Percentiles rank a stretch among this genome's conserved stretches.
Evolutionary conservation across 2,797 vertebrate genomes (phyloP).

Genomic region (Pangasius krempfi): DNA sequence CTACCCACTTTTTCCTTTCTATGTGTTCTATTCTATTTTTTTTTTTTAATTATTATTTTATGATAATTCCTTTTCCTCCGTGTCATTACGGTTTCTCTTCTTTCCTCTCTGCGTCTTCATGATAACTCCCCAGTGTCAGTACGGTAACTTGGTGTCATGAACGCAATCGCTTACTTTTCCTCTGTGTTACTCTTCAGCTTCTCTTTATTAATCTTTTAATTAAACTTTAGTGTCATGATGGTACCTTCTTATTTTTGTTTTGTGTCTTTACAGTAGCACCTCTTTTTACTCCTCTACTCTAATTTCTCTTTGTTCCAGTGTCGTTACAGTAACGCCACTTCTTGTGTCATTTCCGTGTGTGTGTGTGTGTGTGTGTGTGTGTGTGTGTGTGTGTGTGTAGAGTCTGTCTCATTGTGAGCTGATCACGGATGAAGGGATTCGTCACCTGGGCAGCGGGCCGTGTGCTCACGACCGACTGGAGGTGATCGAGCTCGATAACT

Average conservation of each 20-base stretch:
- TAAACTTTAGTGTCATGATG: background rate
- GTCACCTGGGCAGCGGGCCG: constrained; percentile 92
- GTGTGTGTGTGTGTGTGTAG: constrained; percentile 64
- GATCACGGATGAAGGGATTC: constrained; percentile 96
- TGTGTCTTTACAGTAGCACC: background rate
- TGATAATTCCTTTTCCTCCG: background rate
- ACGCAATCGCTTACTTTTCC: too few species aligned
- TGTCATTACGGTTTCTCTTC: background rate
- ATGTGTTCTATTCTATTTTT: too few species aligned
- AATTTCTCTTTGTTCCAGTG: background rate
- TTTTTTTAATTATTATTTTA: too few species aligned
- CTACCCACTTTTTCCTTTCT: background rate
- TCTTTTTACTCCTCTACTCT: background rate
- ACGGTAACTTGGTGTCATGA: too few species aligned
- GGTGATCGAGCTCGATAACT: constrained; percentile 98
- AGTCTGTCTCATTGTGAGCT: constrained; percentile 97
- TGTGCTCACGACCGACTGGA: constrained; percentile 94
- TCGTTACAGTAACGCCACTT: background rate
- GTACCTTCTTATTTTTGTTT: background rate
- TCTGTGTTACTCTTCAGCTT: background rate
- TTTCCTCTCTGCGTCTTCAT: too few species aligned
- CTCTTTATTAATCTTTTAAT: background rate
- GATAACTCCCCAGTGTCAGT: too few species aligned
- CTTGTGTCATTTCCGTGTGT: background rate
- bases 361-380: background rate